Conservation (phyloP, 2,888 invertebrate species). For the Cantharis lateralis region DNA sequence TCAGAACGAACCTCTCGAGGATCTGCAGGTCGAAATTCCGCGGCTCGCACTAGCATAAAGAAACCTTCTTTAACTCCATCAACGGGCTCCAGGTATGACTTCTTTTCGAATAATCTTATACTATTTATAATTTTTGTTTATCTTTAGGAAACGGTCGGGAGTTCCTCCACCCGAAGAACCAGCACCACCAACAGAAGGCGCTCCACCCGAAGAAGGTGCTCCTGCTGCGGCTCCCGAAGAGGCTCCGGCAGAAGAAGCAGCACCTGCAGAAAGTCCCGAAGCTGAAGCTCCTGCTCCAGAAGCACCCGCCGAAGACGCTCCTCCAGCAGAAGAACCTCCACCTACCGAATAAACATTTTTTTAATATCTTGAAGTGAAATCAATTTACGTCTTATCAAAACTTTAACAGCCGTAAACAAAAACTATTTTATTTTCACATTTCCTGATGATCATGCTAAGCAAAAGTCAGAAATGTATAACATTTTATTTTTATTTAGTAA, state of each 20-base stretch:
- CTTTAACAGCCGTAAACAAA: no score
- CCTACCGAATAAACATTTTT: background rate
- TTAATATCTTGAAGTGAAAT: background rate
- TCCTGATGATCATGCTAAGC: background rate
- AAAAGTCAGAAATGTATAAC: background rate
- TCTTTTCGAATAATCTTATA: background rate
- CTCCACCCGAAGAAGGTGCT: background rate
- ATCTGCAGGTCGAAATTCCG: background rate
- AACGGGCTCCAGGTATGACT: background rate
- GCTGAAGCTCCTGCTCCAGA: conserved; percentile 10
- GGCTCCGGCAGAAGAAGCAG: conserved; percentile 8
- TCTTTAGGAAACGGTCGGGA: background rate
- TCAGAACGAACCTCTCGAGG: background rate
- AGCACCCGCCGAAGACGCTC: background rate
- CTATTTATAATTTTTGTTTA: background rate
- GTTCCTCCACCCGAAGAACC: background rate
- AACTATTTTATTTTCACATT: background rate
- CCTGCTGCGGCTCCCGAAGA: conserved; percentile 4
- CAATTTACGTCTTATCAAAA: no score
- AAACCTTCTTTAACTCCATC: background rate
- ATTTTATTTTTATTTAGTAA: background rate
- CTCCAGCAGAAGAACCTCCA: background rate
- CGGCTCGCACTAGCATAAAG: background rate
- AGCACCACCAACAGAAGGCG: background rate
- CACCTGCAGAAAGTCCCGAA: conserved; percentile 9